Evolutionary conservation across 2,113 vertebrate genomes (phyloP).

Genomic region (Riparia riparia): DNA sequence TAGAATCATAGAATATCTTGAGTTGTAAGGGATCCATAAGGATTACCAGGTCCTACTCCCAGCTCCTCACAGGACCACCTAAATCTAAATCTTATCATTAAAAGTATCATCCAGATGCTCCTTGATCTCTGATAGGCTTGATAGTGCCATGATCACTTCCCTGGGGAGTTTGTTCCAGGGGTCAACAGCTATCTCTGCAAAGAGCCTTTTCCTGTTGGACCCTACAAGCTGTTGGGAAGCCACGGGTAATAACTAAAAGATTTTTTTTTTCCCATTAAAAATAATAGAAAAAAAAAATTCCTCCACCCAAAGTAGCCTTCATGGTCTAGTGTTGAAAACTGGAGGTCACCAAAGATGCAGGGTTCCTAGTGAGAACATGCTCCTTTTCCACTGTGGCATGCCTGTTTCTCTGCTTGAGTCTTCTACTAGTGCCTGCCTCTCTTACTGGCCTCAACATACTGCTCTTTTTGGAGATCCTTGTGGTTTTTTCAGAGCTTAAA

Average conservation of each 20-base stretch:
- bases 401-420: neutral
- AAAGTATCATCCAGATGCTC: neutral
- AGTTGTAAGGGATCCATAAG: neutral
- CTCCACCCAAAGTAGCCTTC: neutral
- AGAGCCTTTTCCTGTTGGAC: neutral
- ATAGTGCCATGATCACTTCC: neutral
- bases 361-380: rapidly evolving
- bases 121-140: neutral
- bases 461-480: neutral
- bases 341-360: neutral
- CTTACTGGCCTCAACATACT: neutral
- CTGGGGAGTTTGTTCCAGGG: neutral
- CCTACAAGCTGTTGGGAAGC: neutral
- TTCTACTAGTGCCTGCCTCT: neutral
- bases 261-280: no score
- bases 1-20: neutral
- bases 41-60: neutral
- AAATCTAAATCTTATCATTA: neutral
- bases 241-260: neutral
- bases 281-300: neutral
- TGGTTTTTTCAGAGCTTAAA: neutral
- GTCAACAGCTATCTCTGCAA: neutral
- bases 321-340: neutral
- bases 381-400: neutral
- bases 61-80: neutral